Evolutionary conservation across 1,140 invertebrate genomes (phyloP).

Genomic region (Oryctes rhinoceros): DNA sequence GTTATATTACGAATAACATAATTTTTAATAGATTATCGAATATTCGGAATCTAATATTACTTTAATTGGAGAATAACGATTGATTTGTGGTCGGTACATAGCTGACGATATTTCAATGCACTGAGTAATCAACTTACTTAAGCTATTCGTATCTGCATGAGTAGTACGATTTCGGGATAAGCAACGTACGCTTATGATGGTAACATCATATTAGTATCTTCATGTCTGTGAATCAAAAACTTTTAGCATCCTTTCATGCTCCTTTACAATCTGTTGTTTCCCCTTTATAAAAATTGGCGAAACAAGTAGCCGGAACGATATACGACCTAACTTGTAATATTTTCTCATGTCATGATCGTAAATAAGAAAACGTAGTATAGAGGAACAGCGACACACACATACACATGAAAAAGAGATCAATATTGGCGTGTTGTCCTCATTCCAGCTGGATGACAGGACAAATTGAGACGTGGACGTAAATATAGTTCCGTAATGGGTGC

Average conservation of each 20-base stretch:
- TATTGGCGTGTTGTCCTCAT: slow-evolving; percentile 35
- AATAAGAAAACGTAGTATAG: slow-evolving; percentile 30
- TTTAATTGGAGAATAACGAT: too few species aligned
- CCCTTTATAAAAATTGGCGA: slow-evolving; percentile 18
- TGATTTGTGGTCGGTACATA: too few species aligned
- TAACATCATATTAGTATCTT: too few species aligned
- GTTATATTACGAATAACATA: too few species aligned
- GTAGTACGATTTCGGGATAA: too few species aligned
- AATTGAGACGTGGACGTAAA: slow-evolving; percentile 35
- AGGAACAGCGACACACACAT: background rate
- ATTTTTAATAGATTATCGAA: too few species aligned
- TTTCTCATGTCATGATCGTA: slow-evolving; percentile 31
- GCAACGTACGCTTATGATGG: too few species aligned
- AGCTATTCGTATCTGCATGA: too few species aligned
- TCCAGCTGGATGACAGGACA: slow-evolving; percentile 33
- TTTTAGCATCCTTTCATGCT: background rate
- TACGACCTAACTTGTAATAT: slow-evolving; percentile 32
- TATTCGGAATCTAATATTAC: too few species aligned
- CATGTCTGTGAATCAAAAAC: too few species aligned
- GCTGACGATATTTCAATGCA: too few species aligned
- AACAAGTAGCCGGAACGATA: slow-evolving; percentile 26
- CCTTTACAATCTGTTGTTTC: slow-evolving; percentile 6
- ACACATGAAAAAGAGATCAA: slow-evolving; percentile 18
- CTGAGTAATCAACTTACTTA: too few species aligned
- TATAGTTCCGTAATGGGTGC: slow-evolving; percentile 35